A percentile compares a stretch with the other conserved stretches of the same genome.
phyloP scores from a whole-genome alignment of 2,797 vertebrate species.

The Cossypha dichroa region DNA sequence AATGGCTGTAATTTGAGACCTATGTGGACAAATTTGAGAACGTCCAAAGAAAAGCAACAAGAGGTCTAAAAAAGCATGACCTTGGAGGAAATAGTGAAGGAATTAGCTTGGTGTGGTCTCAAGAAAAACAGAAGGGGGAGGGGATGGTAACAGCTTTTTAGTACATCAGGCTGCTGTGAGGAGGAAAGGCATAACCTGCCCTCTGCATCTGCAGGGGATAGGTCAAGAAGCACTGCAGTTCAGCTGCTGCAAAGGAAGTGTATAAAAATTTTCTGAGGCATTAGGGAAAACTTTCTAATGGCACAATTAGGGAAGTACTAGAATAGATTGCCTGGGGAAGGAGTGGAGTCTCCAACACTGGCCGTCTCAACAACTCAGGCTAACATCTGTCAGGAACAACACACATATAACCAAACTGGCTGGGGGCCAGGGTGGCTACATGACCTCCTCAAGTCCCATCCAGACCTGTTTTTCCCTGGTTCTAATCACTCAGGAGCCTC shows the following conservation, averaged over 20 bases:
- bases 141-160: neutral
- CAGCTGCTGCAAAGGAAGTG: constrained; percentile 52
- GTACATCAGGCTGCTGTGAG: constrained; percentile 13
- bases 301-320: constrained; percentile 58
- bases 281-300: constrained; percentile 65
- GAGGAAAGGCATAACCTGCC: constrained; percentile 25
- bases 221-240: constrained; percentile 54
- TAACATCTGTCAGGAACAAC: constrained; percentile 55
- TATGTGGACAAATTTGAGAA: neutral
- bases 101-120: constrained; percentile 32
- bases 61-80: constrained; percentile 40
- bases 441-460: constrained; percentile 43
- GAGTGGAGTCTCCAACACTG: constrained; percentile 6
- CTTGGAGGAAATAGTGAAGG: constrained; percentile 26
- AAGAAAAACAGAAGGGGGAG: neutral
- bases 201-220: constrained; percentile 48
- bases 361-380: constrained; percentile 17
- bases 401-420: constrained; percentile 23
- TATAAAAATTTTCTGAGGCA: constrained; percentile 63
- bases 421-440: constrained; percentile 40
- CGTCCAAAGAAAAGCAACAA: constrained; percentile 20
- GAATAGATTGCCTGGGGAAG: constrained; percentile 62
- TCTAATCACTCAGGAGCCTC: neutral
- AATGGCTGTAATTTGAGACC: neutral
- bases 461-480: constrained; percentile 25